Evolutionary conservation across 2,888 invertebrate genomes (phyloP).

Genomic region (Ariolimax columbianus): DNA sequence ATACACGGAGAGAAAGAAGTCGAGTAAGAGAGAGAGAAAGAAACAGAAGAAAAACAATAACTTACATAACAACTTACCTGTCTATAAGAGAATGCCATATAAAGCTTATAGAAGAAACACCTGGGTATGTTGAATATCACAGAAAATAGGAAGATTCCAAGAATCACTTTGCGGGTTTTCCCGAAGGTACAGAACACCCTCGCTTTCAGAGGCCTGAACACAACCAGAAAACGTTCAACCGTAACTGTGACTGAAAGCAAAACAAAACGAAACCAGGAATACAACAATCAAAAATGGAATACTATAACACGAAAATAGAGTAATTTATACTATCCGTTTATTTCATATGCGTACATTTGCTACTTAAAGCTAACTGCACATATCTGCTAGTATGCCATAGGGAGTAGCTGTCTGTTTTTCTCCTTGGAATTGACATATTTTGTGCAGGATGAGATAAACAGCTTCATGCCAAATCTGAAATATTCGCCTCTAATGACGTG

Average conservation of each 20-base stretch:
- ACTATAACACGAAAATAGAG: neutral
- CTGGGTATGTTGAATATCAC: conserved; percentile 58
- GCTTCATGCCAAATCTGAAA: too few relatives aligned
- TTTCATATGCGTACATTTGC: too few relatives aligned
- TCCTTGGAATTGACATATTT: too few relatives aligned
- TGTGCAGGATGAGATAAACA: too few relatives aligned
- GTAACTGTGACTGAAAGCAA: conserved; percentile 53
- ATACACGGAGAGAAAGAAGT: neutral
- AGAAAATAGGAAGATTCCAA: conserved; percentile 56
- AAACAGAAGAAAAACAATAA: neutral
- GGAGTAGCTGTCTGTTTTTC: too few relatives aligned
- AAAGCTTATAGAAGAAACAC: conserved; percentile 54
- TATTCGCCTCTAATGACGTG: too few relatives aligned
- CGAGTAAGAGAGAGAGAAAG: neutral
- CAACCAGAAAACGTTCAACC: conserved; percentile 56
- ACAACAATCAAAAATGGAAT: neutral
- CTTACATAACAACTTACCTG: neutral
- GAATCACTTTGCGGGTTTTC: conserved; percentile 52
- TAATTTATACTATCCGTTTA: too few relatives aligned
- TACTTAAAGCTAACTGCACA: too few relatives aligned
- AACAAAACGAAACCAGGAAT: neutral
- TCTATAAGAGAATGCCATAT: neutral
- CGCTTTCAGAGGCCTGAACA: conserved; percentile 56
- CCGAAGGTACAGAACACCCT: conserved; percentile 56
- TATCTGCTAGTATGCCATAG: too few relatives aligned